These are phyloP conservation scores for Nipponia nippon DNA, from an alignment of 2,113 vertebrate species.

Conservation along the genomic window DNA sequence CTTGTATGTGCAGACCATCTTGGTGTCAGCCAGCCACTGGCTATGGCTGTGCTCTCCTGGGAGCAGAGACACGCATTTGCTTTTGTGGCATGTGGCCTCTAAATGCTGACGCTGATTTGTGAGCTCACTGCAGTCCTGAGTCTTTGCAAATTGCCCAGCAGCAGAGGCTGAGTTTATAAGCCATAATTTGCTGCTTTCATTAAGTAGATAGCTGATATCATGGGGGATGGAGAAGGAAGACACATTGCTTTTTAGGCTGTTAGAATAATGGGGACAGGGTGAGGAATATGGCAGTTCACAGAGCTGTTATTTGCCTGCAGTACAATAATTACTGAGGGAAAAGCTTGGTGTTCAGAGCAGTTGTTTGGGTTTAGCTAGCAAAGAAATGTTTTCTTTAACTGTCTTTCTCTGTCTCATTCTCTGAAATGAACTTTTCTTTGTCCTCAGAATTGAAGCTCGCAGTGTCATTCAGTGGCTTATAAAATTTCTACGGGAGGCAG, in stretches of 20 bases:
- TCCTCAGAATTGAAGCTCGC: background rate
- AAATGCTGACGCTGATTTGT: background rate
- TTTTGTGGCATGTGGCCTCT: background rate
- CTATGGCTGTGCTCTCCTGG: background rate
- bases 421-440: background rate
- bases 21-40: background rate
- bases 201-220: background rate
- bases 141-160: background rate
- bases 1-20: rapidly evolving
- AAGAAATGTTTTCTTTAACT: background rate
- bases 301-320: background rate
- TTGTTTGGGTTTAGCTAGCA: background rate
- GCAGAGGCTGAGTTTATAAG: background rate
- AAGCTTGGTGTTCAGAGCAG: background rate
- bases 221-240: background rate
- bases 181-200: background rate
- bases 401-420: background rate
- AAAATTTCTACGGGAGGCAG: background rate
- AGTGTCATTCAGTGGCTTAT: background rate
- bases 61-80: background rate
- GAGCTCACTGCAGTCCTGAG: background rate
- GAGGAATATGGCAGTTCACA: background rate
- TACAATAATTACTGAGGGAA: background rate
- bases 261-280: background rate
- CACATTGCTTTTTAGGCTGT: background rate